Evolutionary conservation across 2,888 invertebrate genomes (phyloP).

Genomic region (Parnassius mnemosyne): DNA sequence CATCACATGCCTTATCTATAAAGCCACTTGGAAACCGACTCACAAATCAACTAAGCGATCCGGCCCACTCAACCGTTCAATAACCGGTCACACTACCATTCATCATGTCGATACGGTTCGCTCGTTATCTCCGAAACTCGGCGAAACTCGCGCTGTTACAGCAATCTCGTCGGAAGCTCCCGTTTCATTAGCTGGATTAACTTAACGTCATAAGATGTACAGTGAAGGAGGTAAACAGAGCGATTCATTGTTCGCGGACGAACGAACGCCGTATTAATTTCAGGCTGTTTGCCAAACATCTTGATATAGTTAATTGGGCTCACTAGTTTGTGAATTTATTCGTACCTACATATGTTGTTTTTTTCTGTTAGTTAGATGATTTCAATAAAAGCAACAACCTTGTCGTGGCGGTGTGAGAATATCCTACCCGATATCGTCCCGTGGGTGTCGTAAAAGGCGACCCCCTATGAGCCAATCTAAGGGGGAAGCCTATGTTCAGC

Average conservation of each 20-base stretch:
- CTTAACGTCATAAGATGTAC: slow-evolving; percentile 21
- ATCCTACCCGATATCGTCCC: no score
- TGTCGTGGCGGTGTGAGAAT: no score
- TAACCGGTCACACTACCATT: slow-evolving; percentile 30
- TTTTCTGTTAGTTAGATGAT: slow-evolving; percentile 6
- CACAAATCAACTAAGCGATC: slow-evolving; percentile 30
- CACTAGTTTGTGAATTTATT: slow-evolving; percentile 21
- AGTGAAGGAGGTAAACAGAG: slow-evolving; percentile 31
- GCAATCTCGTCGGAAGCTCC: slow-evolving; percentile 36
- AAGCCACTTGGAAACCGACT: slow-evolving; percentile 16
- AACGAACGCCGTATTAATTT: slow-evolving; percentile 36
- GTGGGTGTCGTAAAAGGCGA: no score
- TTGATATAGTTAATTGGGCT: slow-evolving; percentile 35
- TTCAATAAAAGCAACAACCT: no score
- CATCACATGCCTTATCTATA: slow-evolving; percentile 30
- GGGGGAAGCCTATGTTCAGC: no score
- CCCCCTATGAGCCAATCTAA: no score
- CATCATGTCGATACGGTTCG: slow-evolving; percentile 36
- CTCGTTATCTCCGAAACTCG: slow-evolving; percentile 36
- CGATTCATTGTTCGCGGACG: slow-evolving; percentile 37
- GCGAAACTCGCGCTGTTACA: slow-evolving; percentile 35
- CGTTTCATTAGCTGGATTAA: slow-evolving; percentile 41
- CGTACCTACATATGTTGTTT: slow-evolving; percentile 1
- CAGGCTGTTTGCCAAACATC: slow-evolving; percentile 35
- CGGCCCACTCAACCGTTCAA: slow-evolving; percentile 25